Percentiles rank a stretch among this genome's conserved stretches.
These are phyloP conservation scores for Sminthurides bifidus DNA, from an alignment of 1,140 invertebrate genomes.

Conservation along the genomic window DNA sequence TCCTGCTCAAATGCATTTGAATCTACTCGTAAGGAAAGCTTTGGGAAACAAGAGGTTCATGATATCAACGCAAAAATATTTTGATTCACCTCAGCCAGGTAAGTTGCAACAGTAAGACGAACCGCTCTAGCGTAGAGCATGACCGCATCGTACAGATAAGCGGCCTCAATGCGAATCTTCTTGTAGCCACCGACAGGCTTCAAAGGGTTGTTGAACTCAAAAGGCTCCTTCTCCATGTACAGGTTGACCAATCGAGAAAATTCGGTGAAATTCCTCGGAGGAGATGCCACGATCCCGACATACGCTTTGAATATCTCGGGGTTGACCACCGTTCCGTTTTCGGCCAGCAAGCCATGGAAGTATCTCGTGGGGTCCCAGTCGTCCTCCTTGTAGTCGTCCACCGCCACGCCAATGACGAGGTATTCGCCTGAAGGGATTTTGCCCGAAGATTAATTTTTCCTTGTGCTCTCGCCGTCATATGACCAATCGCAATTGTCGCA, in stretches of 20 bases:
- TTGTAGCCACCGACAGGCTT: conserved; percentile 54
- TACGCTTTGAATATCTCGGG: conserved; percentile 54
- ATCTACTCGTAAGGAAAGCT: no score
- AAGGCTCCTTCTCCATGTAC: conserved; percentile 59
- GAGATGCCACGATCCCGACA: conserved; percentile 45
- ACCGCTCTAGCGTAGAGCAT: conserved; percentile 68
- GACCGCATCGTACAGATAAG: conserved; percentile 82
- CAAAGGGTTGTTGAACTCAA: conserved; percentile 70
- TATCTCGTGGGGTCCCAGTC: conserved; percentile 54
- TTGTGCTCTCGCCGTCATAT: background rate
- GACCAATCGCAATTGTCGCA: background rate
- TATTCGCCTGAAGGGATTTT: conserved; percentile 55
- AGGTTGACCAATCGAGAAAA: conserved; percentile 64
- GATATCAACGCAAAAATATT: no score
- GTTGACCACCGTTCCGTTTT: conserved; percentile 43
- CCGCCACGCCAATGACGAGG: conserved; percentile 77
- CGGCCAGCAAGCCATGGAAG: conserved; percentile 56
- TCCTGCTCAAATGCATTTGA: no score
- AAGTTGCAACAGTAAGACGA: no score
- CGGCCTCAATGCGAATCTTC: conserved; percentile 66
- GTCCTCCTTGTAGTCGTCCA: conserved; percentile 67
- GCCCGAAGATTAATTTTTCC: background rate
- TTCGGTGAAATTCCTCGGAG: conserved; percentile 49
- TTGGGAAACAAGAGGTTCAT: no score
- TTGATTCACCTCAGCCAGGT: no score